phyloP scores from a whole-genome alignment of 2,888 invertebrate species.

The Thumatha senex region DNA sequence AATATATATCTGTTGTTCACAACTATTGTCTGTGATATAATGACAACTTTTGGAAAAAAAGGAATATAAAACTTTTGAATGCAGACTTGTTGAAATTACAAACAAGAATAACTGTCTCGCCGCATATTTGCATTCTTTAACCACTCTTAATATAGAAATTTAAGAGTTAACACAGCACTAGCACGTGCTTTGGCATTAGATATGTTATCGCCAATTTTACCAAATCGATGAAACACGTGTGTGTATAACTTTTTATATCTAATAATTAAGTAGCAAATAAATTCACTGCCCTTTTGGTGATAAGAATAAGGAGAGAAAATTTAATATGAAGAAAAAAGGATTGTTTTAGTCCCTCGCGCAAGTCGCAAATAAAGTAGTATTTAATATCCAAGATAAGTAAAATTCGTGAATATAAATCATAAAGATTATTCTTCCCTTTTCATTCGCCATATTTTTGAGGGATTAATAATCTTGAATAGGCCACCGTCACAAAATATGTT shows the following conservation, averaged over 20 bases:
- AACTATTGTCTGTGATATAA: slow-evolving; percentile 4
- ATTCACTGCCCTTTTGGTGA: not conserved
- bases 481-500: too few species aligned
- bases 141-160: too few species aligned
- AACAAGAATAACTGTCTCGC: not conserved
- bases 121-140: not conserved
- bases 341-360: too few species aligned
- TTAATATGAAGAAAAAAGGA: too few species aligned
- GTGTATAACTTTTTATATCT: not conserved
- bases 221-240: not conserved
- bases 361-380: too few species aligned
- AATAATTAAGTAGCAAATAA: not conserved
- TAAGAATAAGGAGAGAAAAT: too few species aligned
- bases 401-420: too few species aligned
- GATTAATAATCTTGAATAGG: too few species aligned
- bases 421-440: too few species aligned
- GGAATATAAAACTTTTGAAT: not conserved
- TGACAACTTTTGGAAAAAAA: not conserved
- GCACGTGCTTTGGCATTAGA: not conserved
- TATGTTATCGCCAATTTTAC: not conserved
- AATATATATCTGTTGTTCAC: not conserved
- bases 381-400: too few species aligned
- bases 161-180: not conserved
- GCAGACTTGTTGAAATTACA: not conserved
- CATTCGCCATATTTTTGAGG: too few species aligned